These are phyloP conservation scores for Adelphocoris suturalis DNA, from an alignment of 2,888 invertebrate genomes.

Conservation along the genomic window DNA sequence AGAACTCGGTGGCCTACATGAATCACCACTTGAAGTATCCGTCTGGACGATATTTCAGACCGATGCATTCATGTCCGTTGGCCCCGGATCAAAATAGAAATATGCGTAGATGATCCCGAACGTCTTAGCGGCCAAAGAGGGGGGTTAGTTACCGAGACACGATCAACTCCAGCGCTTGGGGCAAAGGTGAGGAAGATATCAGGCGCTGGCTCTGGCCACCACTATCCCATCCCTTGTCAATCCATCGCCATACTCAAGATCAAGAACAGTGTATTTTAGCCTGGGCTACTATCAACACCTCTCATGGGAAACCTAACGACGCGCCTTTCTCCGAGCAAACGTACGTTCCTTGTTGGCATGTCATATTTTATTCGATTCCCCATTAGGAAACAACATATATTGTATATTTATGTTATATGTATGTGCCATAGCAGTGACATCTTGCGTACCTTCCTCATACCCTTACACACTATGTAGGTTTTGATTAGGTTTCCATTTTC, in stretches of 20 bases:
- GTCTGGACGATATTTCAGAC: conserved; percentile 32
- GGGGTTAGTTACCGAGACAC: neutral
- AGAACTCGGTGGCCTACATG: neutral
- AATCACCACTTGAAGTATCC: neutral
- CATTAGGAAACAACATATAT: too few relatives aligned
- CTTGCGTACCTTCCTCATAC: too few relatives aligned
- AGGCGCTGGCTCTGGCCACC: neutral
- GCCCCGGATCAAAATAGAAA: conserved; percentile 39
- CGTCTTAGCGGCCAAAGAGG: neutral
- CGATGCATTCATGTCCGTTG: conserved; percentile 16
- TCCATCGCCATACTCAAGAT: neutral
- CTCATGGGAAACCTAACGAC: neutral
- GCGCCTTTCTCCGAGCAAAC: conserved; percentile 19
- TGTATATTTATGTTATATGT: too few relatives aligned
- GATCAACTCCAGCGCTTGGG: conserved; percentile 30
- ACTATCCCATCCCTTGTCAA: conserved; percentile 7
- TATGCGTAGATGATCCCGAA: conserved; percentile 8
- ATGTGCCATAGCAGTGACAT: too few relatives aligned
- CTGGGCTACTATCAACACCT: neutral
- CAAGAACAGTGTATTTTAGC: conserved; percentile 21
- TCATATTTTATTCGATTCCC: neutral
- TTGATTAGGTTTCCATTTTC: too few relatives aligned
- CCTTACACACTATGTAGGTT: too few relatives aligned
- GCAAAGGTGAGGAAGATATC: conserved; percentile 29
- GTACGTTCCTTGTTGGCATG: neutral